Conservation (phyloP, 92 coral and sea anemone species). For the Umimayanthus chanpuru region DNA sequence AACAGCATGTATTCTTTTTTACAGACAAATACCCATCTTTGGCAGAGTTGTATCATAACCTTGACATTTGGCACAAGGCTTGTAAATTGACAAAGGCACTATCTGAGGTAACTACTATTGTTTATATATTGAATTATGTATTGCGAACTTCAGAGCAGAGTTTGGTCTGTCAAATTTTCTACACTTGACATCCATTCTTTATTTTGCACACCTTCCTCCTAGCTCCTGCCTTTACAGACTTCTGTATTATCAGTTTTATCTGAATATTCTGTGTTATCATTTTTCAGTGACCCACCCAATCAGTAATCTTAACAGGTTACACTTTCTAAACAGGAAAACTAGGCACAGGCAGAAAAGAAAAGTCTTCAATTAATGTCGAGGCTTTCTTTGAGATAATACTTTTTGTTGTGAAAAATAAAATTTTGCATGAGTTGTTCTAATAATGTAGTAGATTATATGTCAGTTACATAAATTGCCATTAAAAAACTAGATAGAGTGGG, state of each 20-base stretch:
- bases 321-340: constrained; percentile 4
- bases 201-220: background rate
- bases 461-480: background rate
- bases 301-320: background rate
- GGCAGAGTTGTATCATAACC: constrained; percentile 29
- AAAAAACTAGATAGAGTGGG: background rate
- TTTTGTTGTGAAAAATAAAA: background rate
- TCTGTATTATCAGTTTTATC: constrained; percentile 2
- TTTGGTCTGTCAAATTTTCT: no score
- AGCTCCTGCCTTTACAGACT: background rate
- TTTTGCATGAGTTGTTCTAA: constrained; percentile 2
- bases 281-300: constrained; percentile 2
- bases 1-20: constrained; percentile 11
- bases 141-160: no score
- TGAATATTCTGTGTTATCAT: no score
- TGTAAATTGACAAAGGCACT: constrained; percentile 44
- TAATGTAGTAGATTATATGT: background rate
- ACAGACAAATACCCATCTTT: constrained; percentile 49
- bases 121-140: background rate
- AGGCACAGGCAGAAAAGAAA: constrained; percentile 1
- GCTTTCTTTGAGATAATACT: no score
- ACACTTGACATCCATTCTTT: background rate
- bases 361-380: background rate
- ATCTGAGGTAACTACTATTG: background rate
- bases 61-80: constrained; percentile 53